These are phyloP conservation scores for Xiphydria camelus DNA, from an alignment of 2,888 invertebrate species.

Conservation along the genomic window DNA sequence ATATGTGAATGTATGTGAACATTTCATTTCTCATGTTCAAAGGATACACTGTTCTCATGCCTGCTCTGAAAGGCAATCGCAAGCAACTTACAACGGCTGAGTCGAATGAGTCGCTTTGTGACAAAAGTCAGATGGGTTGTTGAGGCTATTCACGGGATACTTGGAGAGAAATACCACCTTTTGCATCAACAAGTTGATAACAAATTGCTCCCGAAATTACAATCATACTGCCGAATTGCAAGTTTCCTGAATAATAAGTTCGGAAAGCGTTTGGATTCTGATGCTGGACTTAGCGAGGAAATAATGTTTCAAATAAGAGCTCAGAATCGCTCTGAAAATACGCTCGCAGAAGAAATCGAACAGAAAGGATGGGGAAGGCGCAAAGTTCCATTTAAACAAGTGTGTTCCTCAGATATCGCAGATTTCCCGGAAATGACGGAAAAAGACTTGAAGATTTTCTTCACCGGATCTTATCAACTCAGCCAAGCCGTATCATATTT, in stretches of 20 bases:
- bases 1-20: too few relatives aligned
- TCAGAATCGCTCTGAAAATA: constrained; percentile 2
- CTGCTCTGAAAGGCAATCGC: too few relatives aligned
- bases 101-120: constrained; percentile 24
- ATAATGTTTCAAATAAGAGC: background rate
- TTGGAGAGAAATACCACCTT: too few relatives aligned
- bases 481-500: too few relatives aligned
- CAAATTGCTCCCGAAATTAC: constrained; percentile 15
- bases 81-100: constrained; percentile 22
- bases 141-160: too few relatives aligned
- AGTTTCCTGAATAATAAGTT: constrained; percentile 21
- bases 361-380: background rate
- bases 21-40: too few relatives aligned
- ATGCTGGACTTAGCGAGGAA: constrained; percentile 4
- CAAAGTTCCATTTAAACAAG: too few relatives aligned
- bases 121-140: constrained; percentile 27
- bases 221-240: constrained; percentile 18
- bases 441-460: too few relatives aligned
- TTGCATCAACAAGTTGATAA: constrained; percentile 25
- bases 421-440: too few relatives aligned
- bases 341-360: constrained; percentile 6
- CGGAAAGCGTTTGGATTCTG: constrained; percentile 19
- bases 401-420: too few relatives aligned
- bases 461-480: too few relatives aligned
- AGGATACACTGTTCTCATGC: constrained; percentile 25